phyloP scores from a whole-genome alignment of 2,888 invertebrate genomes.

The Nomada hirtipes region DNA sequence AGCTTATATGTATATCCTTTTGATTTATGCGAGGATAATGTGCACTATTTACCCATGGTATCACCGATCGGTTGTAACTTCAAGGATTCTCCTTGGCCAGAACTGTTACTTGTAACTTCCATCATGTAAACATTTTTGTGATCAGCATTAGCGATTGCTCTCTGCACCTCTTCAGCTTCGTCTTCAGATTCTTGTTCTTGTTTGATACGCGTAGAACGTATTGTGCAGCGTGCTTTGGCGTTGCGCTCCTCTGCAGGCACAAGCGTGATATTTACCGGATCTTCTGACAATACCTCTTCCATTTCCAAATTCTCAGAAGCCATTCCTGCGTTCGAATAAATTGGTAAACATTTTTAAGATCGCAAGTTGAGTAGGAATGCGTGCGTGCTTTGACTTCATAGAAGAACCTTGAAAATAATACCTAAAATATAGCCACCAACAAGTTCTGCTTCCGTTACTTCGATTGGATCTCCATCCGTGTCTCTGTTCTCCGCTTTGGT shows the following conservation, averaged over 20 bases:
- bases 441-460: slow-evolving; percentile 83
- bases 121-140: slow-evolving; percentile 82
- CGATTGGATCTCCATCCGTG: slow-evolving; percentile 80
- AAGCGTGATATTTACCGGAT: slow-evolving; percentile 85
- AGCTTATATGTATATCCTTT: not conserved
- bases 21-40: not conserved
- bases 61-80: slow-evolving; percentile 76
- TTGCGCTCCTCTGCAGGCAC: slow-evolving; percentile 81
- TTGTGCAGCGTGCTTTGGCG: slow-evolving; percentile 83
- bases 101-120: slow-evolving; percentile 77
- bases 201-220: slow-evolving; percentile 82
- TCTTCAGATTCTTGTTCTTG: slow-evolving; percentile 83
- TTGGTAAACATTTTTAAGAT: not conserved
- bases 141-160: slow-evolving; percentile 78
- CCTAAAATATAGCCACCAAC: slow-evolving; percentile 83
- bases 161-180: slow-evolving; percentile 80
- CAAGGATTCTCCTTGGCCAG: slow-evolving; percentile 73
- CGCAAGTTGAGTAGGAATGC: not conserved
- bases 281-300: slow-evolving; percentile 80
- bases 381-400: not conserved
- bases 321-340: slow-evolving; percentile 75
- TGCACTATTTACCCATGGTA: slow-evolving; percentile 67
- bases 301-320: slow-evolving; percentile 81
- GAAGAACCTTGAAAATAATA: slow-evolving; percentile 38
- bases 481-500: slow-evolving; percentile 77